These are phyloP conservation scores for Aphis gossypii DNA, from an alignment of 1,140 invertebrate genomes.

Conservation along the genomic window DNA sequence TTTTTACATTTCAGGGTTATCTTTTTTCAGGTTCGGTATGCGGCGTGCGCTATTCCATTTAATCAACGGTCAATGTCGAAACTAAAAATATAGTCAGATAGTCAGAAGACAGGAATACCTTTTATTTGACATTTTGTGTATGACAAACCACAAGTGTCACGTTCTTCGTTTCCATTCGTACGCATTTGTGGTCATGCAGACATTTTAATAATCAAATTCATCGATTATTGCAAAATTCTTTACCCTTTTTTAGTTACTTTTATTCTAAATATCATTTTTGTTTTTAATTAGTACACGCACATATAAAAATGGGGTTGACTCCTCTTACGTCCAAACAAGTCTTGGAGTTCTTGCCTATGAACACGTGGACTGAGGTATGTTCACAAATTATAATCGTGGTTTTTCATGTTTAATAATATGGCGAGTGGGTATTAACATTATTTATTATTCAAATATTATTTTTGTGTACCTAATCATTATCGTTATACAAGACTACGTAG, in stretches of 20 bases:
- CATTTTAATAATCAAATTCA: background rate
- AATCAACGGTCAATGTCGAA: too few relatives aligned
- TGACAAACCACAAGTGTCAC: background rate
- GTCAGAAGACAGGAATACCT: too few relatives aligned
- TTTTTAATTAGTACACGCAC: background rate
- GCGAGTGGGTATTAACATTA: background rate
- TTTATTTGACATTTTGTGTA: background rate
- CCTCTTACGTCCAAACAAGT: background rate
- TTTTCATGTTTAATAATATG: background rate
- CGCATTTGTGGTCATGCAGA: background rate
- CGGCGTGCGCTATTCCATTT: too few relatives aligned
- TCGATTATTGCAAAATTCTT: background rate
- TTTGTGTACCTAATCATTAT: background rate
- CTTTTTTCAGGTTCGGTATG: background rate
- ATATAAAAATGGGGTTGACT: background rate
- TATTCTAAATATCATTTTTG: background rate
- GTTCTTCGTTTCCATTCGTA: background rate
- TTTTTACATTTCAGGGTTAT: background rate
- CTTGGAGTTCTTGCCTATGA: background rate
- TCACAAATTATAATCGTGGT: background rate
- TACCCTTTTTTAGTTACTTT: background rate
- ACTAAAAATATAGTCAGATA: too few relatives aligned
- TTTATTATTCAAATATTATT: background rate
- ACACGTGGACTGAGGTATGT: constrained; percentile 50
- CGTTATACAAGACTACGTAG: background rate